Evolutionary conservation across 2,797 vertebrate genomes (phyloP).

Genomic region (Hydrocynus forskahlii): DNA sequence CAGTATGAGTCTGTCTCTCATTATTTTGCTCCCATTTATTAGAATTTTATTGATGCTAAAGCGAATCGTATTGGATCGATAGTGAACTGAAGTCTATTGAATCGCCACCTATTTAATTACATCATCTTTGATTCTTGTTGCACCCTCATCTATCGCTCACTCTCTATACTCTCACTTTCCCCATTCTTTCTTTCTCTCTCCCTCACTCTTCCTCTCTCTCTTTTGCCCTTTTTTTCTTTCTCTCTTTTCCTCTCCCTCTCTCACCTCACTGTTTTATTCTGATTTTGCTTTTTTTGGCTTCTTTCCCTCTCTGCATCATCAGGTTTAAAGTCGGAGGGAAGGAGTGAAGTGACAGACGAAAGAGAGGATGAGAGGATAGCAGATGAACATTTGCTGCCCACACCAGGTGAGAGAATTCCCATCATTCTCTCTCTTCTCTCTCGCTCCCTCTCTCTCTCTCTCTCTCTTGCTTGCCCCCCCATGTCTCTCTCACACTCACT

Average conservation of each 20-base stretch:
- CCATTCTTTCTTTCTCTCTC: no score
- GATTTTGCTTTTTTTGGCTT: background rate
- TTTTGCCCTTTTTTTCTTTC: background rate
- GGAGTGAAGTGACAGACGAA: constrained; percentile 16
- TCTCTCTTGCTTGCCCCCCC: background rate
- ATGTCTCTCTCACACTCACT: constrained; percentile 39
- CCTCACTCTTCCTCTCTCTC: background rate
- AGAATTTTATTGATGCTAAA: no score
- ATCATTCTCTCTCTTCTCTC: constrained; percentile 57
- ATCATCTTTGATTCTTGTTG: no score
- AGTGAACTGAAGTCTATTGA: no score
- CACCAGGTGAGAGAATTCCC: constrained; percentile 55
- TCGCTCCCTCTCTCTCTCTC: constrained; percentile 17
- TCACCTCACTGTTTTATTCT: constrained; percentile 5
- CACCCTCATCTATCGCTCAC: no score
- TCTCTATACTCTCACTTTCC: no score
- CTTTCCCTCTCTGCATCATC: constrained; percentile 12
- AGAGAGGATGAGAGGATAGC: constrained; percentile 16
- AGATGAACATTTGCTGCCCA: constrained; percentile 25
- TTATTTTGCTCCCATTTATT: no score
- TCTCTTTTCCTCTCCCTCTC: background rate
- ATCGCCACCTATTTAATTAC: no score
- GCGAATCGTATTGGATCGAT: no score
- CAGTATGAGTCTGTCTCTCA: background rate
- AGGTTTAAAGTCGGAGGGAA: constrained; percentile 45